Base-by-base conservation (phyloP, 2,888 invertebrate genomes). In the Limnephilus marmoratus region DNA sequence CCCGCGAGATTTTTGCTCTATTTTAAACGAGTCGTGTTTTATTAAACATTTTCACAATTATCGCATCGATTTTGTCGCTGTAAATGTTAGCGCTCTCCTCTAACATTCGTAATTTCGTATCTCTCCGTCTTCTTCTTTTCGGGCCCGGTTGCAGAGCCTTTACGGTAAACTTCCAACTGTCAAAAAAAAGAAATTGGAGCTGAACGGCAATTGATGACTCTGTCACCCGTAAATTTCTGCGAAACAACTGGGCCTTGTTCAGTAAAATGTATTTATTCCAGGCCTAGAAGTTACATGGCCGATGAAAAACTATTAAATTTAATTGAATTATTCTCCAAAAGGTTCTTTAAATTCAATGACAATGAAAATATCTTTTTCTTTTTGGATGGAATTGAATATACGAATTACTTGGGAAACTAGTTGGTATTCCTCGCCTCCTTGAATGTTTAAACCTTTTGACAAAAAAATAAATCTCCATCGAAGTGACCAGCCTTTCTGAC, bases 361-460 rank as follows among this genome's bases (percentile, higher is more conserved):
- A 68, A 24, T n/a, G 68, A n/a, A 68, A 68, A 68, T 7, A n/a
- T 68, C 68, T n/a, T 68, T n/a, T 68, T 68, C 9, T 18, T 68
- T 68, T 68, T 24, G n/a, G 81, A 15, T 37, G 15, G 81, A 82
- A 31, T 82, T 82, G 34, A 82, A 34, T 82, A 82, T 15, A 4
- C 34, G 34, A 13, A 82, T 34, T 82, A 82, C 34, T 81, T 90
- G 31, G 34, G 29, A n/a, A 15, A 29, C 29, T 86, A 86, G 49
- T 86, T 86, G 29, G 45, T 49, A 86, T 86, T 86, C 85, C n/a
- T 41, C 37, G 85, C 45, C 85, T 49, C 41, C 49, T n/a, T 45
- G 85, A 85, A 85, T 85, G n/a, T 45, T 85, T 37, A 37, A 86
- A 86, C 45, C 4, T 86, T 86, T 2, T 86, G n/a, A 86, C 45